phyloP scores from a whole-genome alignment of 2,888 invertebrate genomes.

The Arge pagana region DNA sequence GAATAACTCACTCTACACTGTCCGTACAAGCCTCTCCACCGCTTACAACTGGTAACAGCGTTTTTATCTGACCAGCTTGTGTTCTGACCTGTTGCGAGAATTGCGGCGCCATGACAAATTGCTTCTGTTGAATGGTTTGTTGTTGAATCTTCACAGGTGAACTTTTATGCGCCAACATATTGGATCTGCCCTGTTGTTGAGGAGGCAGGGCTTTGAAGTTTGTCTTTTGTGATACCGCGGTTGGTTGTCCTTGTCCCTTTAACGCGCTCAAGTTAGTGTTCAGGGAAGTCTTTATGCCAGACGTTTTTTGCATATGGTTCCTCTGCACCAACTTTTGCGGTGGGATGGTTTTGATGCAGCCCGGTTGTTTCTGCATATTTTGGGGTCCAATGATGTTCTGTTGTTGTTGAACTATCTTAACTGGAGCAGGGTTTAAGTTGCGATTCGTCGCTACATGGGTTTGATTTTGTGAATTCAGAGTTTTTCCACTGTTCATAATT shows the following conservation, averaged over 20 bases:
- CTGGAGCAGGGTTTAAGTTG: slow-evolving; percentile 53
- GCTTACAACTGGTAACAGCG: slow-evolving; percentile 41
- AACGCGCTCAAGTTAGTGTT: slow-evolving; percentile 45
- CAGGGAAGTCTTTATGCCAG: slow-evolving; percentile 54
- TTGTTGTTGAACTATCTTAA: slow-evolving; percentile 62
- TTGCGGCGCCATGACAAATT: slow-evolving; percentile 39
- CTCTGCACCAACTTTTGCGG: slow-evolving; percentile 46
- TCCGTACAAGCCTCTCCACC: slow-evolving; percentile 40
- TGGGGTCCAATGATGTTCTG: slow-evolving; percentile 41
- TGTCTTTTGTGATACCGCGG: slow-evolving; percentile 35
- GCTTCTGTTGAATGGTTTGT: slow-evolving; percentile 47
- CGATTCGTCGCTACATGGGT: slow-evolving; percentile 31
- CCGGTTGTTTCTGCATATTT: slow-evolving; percentile 47
- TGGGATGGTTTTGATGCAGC: slow-evolving; percentile 52
- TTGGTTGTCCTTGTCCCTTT: slow-evolving; percentile 35
- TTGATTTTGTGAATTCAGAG: slow-evolving; percentile 38
- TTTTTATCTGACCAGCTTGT: slow-evolving; percentile 47
- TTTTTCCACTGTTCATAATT: slow-evolving; percentile 36
- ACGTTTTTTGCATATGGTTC: slow-evolving; percentile 62
- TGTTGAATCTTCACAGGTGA: slow-evolving; percentile 46
- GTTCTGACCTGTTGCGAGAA: slow-evolving; percentile 39
- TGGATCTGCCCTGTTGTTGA: slow-evolving; percentile 34
- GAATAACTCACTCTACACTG: slow-evolving; percentile 42
- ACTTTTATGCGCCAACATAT: slow-evolving; percentile 40
- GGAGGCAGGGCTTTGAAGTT: slow-evolving; percentile 43